These are phyloP conservation scores for Antitype chi DNA, from an alignment of 2,888 invertebrate species.

Conservation along the genomic window DNA sequence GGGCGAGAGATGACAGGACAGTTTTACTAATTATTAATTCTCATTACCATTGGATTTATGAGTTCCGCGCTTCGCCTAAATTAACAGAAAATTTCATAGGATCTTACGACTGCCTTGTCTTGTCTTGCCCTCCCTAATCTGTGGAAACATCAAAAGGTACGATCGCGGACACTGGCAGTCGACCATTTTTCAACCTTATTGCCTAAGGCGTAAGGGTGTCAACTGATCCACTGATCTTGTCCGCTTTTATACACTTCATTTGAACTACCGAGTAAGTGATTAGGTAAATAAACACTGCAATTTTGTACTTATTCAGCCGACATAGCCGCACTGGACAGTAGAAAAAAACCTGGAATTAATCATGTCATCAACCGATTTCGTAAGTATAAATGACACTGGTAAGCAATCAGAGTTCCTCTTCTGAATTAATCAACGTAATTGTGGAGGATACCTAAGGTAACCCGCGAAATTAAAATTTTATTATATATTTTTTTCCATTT, in stretches of 20 bases:
- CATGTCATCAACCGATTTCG: conserved; percentile 7
- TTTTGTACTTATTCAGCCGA: conserved; percentile 19
- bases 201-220: too few relatives aligned
- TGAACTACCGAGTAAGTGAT: conserved; percentile 2
- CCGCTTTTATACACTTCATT: not conserved
- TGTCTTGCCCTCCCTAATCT: not conserved
- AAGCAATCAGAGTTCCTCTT: conserved; percentile 1
- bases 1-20: not conserved
- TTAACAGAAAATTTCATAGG: not conserved
- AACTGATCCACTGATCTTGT: too few relatives aligned
- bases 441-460: too few relatives aligned
- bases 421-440: not conserved
- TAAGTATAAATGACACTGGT: conserved; percentile 52
- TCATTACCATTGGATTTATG: not conserved
- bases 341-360: not conserved
- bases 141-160: not conserved
- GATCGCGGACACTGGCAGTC: too few relatives aligned
- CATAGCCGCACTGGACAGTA: not conserved
- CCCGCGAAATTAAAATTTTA: too few relatives aligned
- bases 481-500: too few relatives aligned
- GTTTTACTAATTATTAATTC: not conserved
- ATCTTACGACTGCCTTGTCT: not conserved
- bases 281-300: conserved; percentile 13
- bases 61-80: not conserved
- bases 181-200: too few relatives aligned